Percentiles rank a stretch among this genome's conserved stretches.
Evolutionary conservation across 2,113 vertebrate genomes (phyloP).

Genomic region (Capricornis sumatraensis): DNA sequence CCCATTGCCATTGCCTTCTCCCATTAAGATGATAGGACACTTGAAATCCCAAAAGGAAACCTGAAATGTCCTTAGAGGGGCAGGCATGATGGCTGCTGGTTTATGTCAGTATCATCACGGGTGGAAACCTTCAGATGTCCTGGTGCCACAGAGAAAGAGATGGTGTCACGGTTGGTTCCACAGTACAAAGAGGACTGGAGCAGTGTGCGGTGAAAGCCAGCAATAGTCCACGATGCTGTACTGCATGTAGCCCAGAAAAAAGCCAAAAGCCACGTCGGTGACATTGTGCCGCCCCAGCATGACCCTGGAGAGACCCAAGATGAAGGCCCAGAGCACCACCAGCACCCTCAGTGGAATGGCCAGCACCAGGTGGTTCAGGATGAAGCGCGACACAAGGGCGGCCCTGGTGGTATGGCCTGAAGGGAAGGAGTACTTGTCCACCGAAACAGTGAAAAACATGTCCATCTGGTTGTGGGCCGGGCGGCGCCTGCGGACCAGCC

Average conservation of each 20-base stretch:
- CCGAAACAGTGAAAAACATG: slow-evolving; percentile 96
- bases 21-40: slow-evolving; percentile 17
- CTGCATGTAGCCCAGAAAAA: slow-evolving; percentile 93
- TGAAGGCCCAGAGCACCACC: slow-evolving; percentile 90
- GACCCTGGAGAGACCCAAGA: slow-evolving; percentile 93
- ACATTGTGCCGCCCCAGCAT: slow-evolving; percentile 97
- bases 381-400: slow-evolving; percentile 91
- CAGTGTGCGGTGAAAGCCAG: slow-evolving; percentile 91
- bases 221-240: slow-evolving; percentile 92
- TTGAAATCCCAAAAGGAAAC: slow-evolving; percentile 7
- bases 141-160: not conserved
- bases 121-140: not conserved
- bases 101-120: not conserved
- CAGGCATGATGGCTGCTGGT: not conserved
- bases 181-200: slow-evolving; percentile 86
- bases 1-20: not conserved
- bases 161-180: slow-evolving; percentile 66
- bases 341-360: slow-evolving; percentile 92
- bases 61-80: slow-evolving; percentile 17
- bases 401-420: slow-evolving; percentile 96
- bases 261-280: slow-evolving; percentile 93
- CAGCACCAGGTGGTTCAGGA: slow-evolving; percentile 94
- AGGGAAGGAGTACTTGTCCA: slow-evolving; percentile 97
- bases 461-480: slow-evolving; percentile 97
- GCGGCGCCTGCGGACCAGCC: slow-evolving; percentile 89